Evolutionary conservation across 2,113 vertebrate genomes (phyloP).

Genomic region (Pelecanus crispus): DNA sequence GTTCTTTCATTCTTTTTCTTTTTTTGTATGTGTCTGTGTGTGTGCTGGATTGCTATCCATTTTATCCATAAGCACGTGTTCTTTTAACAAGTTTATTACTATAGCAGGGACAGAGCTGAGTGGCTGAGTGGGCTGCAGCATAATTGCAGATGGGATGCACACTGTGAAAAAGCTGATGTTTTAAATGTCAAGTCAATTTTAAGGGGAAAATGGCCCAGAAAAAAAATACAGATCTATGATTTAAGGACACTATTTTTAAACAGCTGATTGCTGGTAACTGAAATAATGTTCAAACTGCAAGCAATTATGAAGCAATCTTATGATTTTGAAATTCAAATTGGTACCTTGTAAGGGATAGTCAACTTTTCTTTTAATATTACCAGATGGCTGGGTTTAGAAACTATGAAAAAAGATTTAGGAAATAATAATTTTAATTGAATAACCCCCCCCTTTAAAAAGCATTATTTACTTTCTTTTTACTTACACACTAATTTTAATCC

Average conservation of each 20-base stretch:
- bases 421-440: not conserved
- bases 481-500: not conserved
- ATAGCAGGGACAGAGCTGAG: not conserved
- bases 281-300: conserved; percentile 22
- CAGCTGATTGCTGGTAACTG: conserved; percentile 30
- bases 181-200: conserved; percentile 68
- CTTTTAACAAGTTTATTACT: conserved; percentile 41
- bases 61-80: not conserved
- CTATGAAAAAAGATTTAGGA: not conserved
- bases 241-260: conserved; percentile 45
- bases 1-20: not conserved
- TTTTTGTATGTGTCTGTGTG: too few relatives aligned
- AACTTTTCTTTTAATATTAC: not conserved
- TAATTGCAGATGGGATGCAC: conserved; percentile 52
- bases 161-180: conserved; percentile 59
- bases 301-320: not conserved
- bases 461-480: not conserved
- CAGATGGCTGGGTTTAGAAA: not conserved
- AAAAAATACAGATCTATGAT: conserved; percentile 38
- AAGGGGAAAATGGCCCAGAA: conserved; percentile 26
- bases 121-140: conserved; percentile 26
- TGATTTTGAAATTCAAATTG: conserved; percentile 18
- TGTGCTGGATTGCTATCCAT: not conserved
- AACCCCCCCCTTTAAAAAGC: not conserved
- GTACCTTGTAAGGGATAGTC: not conserved